These are phyloP conservation scores for Poeciliopsis gracilis DNA, from an alignment of 2,797 vertebrate species.

Conservation along the genomic window DNA sequence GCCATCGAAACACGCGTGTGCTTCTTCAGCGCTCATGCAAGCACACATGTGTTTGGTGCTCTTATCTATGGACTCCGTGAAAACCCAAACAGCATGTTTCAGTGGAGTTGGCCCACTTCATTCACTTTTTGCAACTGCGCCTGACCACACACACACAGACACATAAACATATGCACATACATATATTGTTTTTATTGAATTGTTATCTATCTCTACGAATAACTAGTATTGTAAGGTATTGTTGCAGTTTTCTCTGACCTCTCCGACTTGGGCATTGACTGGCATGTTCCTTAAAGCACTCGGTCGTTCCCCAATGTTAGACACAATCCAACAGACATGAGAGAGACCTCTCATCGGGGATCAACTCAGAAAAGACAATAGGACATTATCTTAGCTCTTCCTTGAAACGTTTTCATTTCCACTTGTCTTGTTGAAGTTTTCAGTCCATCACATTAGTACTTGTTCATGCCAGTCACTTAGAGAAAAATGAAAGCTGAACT, in stretches of 20 bases:
- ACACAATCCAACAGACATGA: not conserved
- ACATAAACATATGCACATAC: too few species aligned
- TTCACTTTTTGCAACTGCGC: too few species aligned
- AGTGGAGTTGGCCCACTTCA: too few species aligned
- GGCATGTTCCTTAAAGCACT: not conserved
- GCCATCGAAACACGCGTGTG: too few species aligned
- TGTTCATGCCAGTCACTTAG: not conserved
- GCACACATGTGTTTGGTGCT: too few species aligned
- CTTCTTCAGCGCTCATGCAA: too few species aligned
- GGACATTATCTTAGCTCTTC: not conserved
- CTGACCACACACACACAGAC: too few species aligned
- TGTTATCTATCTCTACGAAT: too few species aligned
- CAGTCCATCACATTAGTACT: not conserved
- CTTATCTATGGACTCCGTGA: too few species aligned
- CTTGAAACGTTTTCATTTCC: not conserved
- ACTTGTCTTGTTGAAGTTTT: not conserved
- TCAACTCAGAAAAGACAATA: not conserved
- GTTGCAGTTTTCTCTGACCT: not conserved
- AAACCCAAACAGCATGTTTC: too few species aligned
- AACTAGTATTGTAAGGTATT: too few species aligned
- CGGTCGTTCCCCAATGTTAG: not conserved
- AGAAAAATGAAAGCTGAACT: not conserved
- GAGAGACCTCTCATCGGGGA: not conserved
- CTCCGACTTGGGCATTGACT: not conserved
- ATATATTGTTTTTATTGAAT: too few species aligned